Percentiles rank a stretch among this genome's conserved stretches.
These are phyloP conservation scores for Pomatorhinus ruficollis DNA, from an alignment of 2,113 vertebrate genomes.

Conservation along the genomic window DNA sequence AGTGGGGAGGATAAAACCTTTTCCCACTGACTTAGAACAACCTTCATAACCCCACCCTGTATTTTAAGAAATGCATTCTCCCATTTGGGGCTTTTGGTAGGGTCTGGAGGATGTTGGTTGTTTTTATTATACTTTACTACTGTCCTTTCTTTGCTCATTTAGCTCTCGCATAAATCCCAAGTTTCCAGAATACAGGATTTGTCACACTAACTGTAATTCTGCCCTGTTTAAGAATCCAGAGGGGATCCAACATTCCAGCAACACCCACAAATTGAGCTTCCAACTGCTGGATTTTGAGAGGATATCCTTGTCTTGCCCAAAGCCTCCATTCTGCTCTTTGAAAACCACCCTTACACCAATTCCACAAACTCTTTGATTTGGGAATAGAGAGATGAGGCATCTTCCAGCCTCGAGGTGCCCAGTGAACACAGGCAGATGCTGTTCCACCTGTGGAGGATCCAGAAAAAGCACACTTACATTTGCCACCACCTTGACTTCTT, in stretches of 20 bases:
- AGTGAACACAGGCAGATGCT: fast-evolving
- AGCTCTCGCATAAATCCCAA: fast-evolving
- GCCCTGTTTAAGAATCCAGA: fast-evolving
- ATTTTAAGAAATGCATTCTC: background rate
- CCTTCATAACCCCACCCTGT: fast-evolving
- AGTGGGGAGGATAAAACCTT: background rate
- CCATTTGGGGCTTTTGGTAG: background rate
- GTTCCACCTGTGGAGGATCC: fast-evolving
- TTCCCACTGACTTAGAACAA: background rate
- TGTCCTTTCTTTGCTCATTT: background rate
- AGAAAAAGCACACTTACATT: slow-evolving; percentile 82
- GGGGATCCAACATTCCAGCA: background rate
- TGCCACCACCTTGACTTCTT: slow-evolving; percentile 97
- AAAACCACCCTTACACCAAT: background rate
- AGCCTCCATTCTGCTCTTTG: background rate
- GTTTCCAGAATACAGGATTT: background rate
- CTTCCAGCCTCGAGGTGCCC: background rate
- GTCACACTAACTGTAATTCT: background rate
- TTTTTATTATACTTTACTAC: background rate
- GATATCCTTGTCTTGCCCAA: fast-evolving
- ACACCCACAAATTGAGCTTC: fast-evolving
- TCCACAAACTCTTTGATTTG: fast-evolving
- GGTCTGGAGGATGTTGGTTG: background rate
- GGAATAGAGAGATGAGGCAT: fast-evolving
- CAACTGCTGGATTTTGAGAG: fast-evolving